Percentiles rank a stretch among this genome's conserved stretches.
These are phyloP conservation scores for Hyposmocoma kahamanoa DNA, from an alignment of 1,140 invertebrate species.

Conservation along the genomic window DNA sequence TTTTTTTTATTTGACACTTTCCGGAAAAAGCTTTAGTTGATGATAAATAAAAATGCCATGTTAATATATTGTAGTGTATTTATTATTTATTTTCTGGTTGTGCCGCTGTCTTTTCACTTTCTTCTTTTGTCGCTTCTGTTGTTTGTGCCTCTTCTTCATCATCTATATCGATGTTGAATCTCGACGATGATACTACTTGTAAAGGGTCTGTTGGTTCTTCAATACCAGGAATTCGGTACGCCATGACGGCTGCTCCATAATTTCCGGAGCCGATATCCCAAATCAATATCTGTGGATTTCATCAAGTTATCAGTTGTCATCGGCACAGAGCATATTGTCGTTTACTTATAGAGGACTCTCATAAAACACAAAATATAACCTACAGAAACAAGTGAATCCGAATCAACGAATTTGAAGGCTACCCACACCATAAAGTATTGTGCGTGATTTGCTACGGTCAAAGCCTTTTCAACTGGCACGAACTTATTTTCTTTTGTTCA, in stretches of 20 bases:
- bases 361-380: no score
- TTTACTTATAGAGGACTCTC: no score
- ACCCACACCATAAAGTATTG: no score
- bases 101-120: not conserved
- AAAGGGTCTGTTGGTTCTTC: slow-evolving; percentile 35
- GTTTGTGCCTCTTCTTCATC: slow-evolving; percentile 25
- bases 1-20: not conserved
- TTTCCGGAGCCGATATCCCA: slow-evolving; percentile 75
- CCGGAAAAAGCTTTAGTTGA: no score
- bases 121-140: not conserved
- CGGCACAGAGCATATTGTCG: no score
- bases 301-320: no score
- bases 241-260: slow-evolving; percentile 77
- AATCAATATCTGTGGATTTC: slow-evolving; percentile 66
- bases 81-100: not conserved
- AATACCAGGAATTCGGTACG: slow-evolving; percentile 41
- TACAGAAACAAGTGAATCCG: no score
- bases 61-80: not conserved
- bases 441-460: no score
- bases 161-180: slow-evolving; percentile 34
- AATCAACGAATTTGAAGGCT: no score
- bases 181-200: slow-evolving; percentile 21
- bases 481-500: no score
- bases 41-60: not conserved
- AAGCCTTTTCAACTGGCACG: no score